Base-by-base conservation (phyloP, 1,140 invertebrate genomes). In the Drosophila asahinai region DNA sequence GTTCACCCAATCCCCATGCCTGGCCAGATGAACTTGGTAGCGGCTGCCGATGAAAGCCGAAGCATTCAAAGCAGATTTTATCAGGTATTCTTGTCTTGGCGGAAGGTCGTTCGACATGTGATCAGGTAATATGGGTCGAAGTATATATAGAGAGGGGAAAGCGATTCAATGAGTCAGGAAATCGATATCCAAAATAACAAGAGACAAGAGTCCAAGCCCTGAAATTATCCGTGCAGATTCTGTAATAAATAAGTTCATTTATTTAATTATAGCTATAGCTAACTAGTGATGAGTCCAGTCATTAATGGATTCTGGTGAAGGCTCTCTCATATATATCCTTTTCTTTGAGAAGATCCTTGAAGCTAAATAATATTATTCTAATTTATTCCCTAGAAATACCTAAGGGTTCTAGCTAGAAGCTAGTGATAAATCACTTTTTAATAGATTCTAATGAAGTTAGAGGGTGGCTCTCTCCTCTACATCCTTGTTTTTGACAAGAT, bases 51-150 rank as follows among this genome's bases (percentile, higher is more conserved):
- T 27, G 49, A 22, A 66, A 51, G 58, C 66, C 67, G 19, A 47
- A 61, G 58, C 54, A 59, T 30, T 51, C 33, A 49, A 76, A 45
- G 48, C 62, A 52, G 72, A 68, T 70, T 36, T 68, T 42, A 77
- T 78, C 75, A 22, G 38, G 57, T 51, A 77, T 77, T 77, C 74
- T 77, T 77, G 74, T 57, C 57, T 33, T 15, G 17, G 25, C 25
- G 66, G 60, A 71, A 71, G 67, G 67, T 71, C 66, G 62, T 36
- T 45, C 27, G 11, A 42, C 67, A 47, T 71, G 63, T 67, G 67
- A 71, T 70, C 38, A 47, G 33, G 51, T 9, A n/a, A 27, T 47
- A 47, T 60, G 17, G 17, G n/a, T 63, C 54, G 17, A 22, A 19
- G 30, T 36, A 5, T 17, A 25, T n/a, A 36, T 30, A 9, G 36